These are phyloP conservation scores for Chloebia gouldiae DNA, from an alignment of 2,113 vertebrate genomes.

Conservation along the genomic window DNA sequence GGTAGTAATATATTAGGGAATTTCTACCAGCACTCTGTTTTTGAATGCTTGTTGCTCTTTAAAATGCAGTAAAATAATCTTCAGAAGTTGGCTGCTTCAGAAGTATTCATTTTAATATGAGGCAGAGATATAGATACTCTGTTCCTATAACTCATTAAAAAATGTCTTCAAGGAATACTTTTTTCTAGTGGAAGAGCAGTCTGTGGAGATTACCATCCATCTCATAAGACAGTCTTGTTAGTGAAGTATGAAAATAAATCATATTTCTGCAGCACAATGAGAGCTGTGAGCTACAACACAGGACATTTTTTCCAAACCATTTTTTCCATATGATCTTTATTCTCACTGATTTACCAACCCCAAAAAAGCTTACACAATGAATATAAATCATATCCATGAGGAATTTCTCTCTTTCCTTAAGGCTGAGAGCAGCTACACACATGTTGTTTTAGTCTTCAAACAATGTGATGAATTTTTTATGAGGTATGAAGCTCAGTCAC, in stretches of 20 bases:
- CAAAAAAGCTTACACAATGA: slow-evolving; percentile 35
- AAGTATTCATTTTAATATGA: slow-evolving; percentile 35
- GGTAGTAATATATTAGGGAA: background rate
- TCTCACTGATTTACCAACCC: slow-evolving; percentile 31
- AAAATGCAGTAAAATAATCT: background rate
- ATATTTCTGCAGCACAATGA: background rate
- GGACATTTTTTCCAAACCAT: slow-evolving; percentile 24
- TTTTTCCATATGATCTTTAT: slow-evolving; percentile 12
- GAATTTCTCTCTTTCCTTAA: slow-evolving; percentile 45
- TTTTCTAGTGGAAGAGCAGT: background rate
- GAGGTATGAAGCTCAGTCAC: slow-evolving; percentile 32
- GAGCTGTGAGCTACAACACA: slow-evolving; percentile 35
- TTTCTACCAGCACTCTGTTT: background rate
- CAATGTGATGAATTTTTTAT: slow-evolving; percentile 63
- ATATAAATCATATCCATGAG: slow-evolving; percentile 48
- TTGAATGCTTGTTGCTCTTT: background rate
- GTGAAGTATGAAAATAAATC: slow-evolving; percentile 54
- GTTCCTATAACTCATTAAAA: slow-evolving; percentile 47
- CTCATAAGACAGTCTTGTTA: slow-evolving; percentile 45
- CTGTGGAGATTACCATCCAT: slow-evolving; percentile 53
- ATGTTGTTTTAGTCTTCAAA: slow-evolving; percentile 65
- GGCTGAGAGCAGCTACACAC: background rate
- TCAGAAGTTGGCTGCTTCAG: background rate
- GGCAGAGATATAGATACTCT: background rate
- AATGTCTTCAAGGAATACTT: slow-evolving; percentile 29